Evolutionary conservation across 2,113 vertebrate species (phyloP).

Genomic region (Ptychochromis oligacanthus): DNA sequence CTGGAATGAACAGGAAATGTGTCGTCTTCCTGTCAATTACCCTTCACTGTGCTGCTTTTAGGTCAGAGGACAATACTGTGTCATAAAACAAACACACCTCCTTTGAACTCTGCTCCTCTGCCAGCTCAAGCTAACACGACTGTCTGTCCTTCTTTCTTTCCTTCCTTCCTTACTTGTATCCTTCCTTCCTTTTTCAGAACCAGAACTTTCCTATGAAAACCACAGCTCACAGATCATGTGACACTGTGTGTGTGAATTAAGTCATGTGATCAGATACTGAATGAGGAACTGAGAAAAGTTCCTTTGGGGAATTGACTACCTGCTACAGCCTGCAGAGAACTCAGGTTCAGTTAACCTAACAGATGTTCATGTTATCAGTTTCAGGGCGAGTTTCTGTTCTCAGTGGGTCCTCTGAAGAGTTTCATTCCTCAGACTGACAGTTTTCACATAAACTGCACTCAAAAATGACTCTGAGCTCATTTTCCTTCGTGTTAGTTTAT

Average conservation of each 20-base stretch:
- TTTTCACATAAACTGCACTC: neutral
- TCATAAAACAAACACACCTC: constrained; percentile 36
- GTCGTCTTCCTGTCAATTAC: constrained; percentile 27
- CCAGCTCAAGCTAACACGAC: neutral
- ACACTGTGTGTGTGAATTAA: neutral
- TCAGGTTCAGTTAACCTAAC: neutral
- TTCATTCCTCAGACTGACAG: neutral
- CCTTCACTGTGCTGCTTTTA: constrained; percentile 10
- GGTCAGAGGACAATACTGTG: constrained; percentile 1
- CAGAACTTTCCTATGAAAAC: constrained; percentile 1
- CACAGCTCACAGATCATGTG: constrained; percentile 12
- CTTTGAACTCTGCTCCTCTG: constrained; percentile 6
- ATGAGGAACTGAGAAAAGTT: constrained; percentile 34
- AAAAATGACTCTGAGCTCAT: neutral
- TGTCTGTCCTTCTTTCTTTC: neutral
- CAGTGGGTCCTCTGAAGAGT: neutral
- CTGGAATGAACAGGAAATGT: constrained; percentile 40
- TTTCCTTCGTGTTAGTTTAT: neutral
- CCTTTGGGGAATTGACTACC: neutral
- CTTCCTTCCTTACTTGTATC: neutral
- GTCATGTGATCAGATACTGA: constrained; percentile 35
- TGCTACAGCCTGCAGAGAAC: neutral
- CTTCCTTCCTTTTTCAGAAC: neutral
- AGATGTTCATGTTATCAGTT: constrained; percentile 1
- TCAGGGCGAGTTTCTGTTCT: neutral